Evolutionary conservation across 2,797 vertebrate species (phyloP).

Genomic region (Ceryle rudis): DNA sequence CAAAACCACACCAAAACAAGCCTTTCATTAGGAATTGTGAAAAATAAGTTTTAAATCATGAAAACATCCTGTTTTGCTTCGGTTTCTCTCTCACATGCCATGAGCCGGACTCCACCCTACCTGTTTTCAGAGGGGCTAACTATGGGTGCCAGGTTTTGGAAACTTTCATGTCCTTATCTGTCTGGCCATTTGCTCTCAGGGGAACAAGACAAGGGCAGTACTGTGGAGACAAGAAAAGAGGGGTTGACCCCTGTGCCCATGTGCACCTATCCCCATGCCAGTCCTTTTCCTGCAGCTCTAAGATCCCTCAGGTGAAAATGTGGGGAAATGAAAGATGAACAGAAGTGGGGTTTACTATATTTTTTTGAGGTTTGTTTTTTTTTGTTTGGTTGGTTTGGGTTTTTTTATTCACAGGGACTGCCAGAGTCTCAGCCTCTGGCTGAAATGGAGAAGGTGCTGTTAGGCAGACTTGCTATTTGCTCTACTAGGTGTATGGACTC

Average conservation of each 20-base stretch:
- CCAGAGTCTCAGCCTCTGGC: neutral
- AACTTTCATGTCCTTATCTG: neutral
- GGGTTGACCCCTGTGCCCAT: neutral
- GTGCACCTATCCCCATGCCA: neutral
- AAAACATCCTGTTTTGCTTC: conserved; percentile 63
- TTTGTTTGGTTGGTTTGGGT: neutral
- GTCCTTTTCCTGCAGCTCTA: neutral
- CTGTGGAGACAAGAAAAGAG: neutral
- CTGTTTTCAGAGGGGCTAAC: conserved; percentile 37
- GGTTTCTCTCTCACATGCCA: neutral
- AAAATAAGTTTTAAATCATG: conserved; percentile 34
- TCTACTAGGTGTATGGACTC: neutral
- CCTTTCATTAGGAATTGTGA: conserved; percentile 15
- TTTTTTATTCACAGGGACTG: neutral
- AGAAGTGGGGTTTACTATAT: neutral
- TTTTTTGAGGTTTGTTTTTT: neutral
- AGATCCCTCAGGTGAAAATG: neutral
- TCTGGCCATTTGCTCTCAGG: neutral
- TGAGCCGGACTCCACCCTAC: conserved; percentile 6
- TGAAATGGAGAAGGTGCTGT: neutral
- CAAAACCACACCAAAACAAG: neutral
- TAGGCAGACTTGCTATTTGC: neutral
- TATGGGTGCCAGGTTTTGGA: neutral
- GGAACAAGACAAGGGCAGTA: neutral
- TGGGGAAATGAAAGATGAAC: neutral